These are phyloP conservation scores for Sciaenops ocellatus DNA, from an alignment of 2,797 vertebrate genomes.

Conservation along the genomic window DNA sequence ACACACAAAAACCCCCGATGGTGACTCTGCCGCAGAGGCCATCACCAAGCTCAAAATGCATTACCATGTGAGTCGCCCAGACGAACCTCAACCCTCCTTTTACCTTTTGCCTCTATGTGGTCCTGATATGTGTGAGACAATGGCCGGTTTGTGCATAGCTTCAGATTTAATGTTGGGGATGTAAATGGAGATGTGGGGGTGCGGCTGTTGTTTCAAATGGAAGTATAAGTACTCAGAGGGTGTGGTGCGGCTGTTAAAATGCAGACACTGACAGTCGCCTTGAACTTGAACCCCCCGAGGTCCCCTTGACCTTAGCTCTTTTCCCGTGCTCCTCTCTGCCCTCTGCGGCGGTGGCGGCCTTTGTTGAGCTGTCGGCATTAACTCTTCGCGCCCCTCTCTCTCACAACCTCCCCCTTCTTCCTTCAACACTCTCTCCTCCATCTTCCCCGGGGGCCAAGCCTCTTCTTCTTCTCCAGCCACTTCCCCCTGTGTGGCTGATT, in stretches of 20 bases:
- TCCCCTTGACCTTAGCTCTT: conserved; percentile 84
- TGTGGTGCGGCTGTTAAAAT: conserved; percentile 71
- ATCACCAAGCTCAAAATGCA: conserved; percentile 24
- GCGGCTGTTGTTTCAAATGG: conserved; percentile 53
- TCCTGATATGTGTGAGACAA: conserved; percentile 36
- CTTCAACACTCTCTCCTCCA: conserved; percentile 51
- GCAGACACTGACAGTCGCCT: conserved; percentile 83
- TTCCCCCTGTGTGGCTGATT: conserved; percentile 66
- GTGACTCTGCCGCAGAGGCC: conserved; percentile 9
- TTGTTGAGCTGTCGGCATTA: conserved; percentile 87
- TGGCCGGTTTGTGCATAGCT: conserved; percentile 22
- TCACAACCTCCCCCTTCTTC: conserved; percentile 43
- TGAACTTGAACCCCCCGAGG: conserved; percentile 87
- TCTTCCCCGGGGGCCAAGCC: conserved; percentile 48
- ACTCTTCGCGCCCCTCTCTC: conserved; percentile 74
- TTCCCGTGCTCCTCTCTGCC: conserved; percentile 81
- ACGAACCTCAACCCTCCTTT: conserved; percentile 25
- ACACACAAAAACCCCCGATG: not conserved
- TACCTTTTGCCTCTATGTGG: conserved; percentile 32
- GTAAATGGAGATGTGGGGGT: conserved; percentile 29
- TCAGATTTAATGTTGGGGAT: conserved; percentile 45
- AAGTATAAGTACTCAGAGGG: conserved; percentile 48
- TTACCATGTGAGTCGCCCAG: conserved; percentile 26
- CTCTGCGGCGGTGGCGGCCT: conserved; percentile 71
- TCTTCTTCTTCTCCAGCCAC: conserved; percentile 50